phyloP scores from a whole-genome alignment of 2,888 invertebrate species.

The Cosmia pyralina region DNA sequence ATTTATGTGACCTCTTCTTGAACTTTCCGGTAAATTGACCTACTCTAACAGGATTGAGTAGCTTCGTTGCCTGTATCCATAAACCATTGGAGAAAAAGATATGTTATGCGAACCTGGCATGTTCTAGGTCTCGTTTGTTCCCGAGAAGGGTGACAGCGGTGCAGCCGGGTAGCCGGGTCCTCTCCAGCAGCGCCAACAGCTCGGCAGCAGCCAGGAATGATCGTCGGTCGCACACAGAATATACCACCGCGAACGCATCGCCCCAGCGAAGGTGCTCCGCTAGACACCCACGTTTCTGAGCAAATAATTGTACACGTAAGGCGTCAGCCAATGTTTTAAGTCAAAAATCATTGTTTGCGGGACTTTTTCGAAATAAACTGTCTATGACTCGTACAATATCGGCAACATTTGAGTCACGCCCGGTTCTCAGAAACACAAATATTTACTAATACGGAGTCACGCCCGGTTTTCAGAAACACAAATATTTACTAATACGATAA shows the following conservation, averaged over 20 bases:
- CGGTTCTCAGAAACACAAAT: too few relatives aligned
- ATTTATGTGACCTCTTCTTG: conserved; percentile 44
- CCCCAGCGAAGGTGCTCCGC: conserved; percentile 95
- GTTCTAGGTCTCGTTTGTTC: conserved; percentile 95
- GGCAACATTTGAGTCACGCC: too few relatives aligned
- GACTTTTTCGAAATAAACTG: conserved; percentile 3
- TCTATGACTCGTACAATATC: conserved; percentile 6
- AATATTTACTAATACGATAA: conserved; percentile 20
- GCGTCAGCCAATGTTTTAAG: neutral
- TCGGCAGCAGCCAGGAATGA: conserved; percentile 94
- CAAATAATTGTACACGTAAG: conserved; percentile 65
- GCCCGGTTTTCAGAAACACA: conserved; percentile 13
- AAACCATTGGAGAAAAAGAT: neutral
- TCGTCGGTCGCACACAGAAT: conserved; percentile 94
- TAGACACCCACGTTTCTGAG: conserved; percentile 93
- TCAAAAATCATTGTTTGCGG: neutral
- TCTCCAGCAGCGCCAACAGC: conserved; percentile 92
- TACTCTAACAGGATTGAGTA: conserved; percentile 29
- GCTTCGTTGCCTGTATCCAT: conserved; percentile 2
- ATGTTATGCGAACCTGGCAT: conserved; percentile 91
- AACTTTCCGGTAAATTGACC: conserved; percentile 49
- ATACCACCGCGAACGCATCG: conserved; percentile 95
- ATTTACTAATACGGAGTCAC: conserved; percentile 16
- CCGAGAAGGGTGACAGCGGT: conserved; percentile 94
- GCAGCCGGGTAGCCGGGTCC: conserved; percentile 93